These are phyloP conservation scores for Cydia strobilella DNA, from an alignment of 1,140 invertebrate species.

Conservation along the genomic window DNA sequence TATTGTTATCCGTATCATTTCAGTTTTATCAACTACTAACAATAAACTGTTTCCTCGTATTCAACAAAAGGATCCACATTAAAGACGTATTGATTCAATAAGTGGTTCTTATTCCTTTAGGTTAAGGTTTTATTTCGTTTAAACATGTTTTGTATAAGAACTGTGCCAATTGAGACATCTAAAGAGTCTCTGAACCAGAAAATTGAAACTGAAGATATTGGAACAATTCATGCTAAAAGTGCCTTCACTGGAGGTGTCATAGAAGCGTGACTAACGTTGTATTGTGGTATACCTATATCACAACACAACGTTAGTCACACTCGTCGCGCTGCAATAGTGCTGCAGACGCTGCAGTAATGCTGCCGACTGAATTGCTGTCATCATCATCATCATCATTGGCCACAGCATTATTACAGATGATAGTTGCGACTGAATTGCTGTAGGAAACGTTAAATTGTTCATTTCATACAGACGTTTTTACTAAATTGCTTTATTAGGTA, in stretches of 20 bases:
- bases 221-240: conserved; percentile 8
- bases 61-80: conserved; percentile 24
- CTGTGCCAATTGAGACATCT: conserved; percentile 5
- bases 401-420: too few relatives aligned
- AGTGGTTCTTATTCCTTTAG: not conserved
- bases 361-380: too few relatives aligned
- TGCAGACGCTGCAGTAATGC: too few relatives aligned
- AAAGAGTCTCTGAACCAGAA: conserved; percentile 19
- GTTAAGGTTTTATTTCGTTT: not conserved
- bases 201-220: conserved; percentile 20
- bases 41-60: not conserved
- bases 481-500: too few relatives aligned
- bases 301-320: too few relatives aligned
- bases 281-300: too few relatives aligned
- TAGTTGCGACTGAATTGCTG: too few relatives aligned
- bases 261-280: not conserved
- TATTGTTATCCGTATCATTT: not conserved
- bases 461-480: too few relatives aligned
- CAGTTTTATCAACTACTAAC: not conserved
- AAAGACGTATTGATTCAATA: not conserved
- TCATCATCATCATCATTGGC: too few relatives aligned
- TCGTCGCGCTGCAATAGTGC: too few relatives aligned
- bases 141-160: not conserved
- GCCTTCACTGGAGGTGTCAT: not conserved
- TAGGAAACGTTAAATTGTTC: too few relatives aligned